Percentiles rank a stretch among this genome's conserved stretches.
phyloP scores from a whole-genome alignment of 2,113 vertebrate species.

The Pteruthius melanotis region DNA sequence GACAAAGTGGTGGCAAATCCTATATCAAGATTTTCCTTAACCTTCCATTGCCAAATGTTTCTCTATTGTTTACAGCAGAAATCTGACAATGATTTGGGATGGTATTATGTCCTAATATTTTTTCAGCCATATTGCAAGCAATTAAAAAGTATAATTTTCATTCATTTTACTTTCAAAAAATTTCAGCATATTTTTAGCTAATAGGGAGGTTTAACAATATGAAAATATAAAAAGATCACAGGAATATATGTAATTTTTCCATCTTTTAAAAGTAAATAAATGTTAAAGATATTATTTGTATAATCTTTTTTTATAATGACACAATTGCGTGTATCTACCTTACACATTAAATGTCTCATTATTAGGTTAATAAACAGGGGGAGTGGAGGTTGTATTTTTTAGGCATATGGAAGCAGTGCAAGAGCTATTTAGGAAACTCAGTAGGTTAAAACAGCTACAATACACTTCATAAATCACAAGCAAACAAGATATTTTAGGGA shows the following conservation, averaged over 20 bases:
- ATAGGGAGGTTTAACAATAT: not conserved
- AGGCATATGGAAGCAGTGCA: slow-evolving; percentile 22
- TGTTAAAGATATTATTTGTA: not conserved
- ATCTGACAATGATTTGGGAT: not conserved
- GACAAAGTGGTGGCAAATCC: not conserved
- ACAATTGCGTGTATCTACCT: not conserved
- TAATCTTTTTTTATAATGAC: not conserved
- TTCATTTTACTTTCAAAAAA: not conserved
- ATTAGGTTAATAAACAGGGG: not conserved
- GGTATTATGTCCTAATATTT: not conserved
- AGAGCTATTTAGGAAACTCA: slow-evolving; percentile 59
- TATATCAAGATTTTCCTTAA: not conserved
- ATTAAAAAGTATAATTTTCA: not conserved
- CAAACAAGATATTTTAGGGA: slow-evolving; percentile 69
- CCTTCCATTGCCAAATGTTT: not conserved
- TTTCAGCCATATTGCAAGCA: not conserved
- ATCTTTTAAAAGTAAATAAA: not conserved
- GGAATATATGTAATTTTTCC: too few relatives aligned
- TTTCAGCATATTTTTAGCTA: not conserved
- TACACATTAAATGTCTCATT: not conserved
- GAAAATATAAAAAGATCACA: not conserved
- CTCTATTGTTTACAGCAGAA: not conserved
- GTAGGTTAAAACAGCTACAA: slow-evolving; percentile 62
- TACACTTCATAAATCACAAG: slow-evolving; percentile 64
- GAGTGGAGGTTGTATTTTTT: not conserved